Base-by-base conservation (phyloP, 2,797 vertebrate genomes). In the Coilia nasus region DNA sequence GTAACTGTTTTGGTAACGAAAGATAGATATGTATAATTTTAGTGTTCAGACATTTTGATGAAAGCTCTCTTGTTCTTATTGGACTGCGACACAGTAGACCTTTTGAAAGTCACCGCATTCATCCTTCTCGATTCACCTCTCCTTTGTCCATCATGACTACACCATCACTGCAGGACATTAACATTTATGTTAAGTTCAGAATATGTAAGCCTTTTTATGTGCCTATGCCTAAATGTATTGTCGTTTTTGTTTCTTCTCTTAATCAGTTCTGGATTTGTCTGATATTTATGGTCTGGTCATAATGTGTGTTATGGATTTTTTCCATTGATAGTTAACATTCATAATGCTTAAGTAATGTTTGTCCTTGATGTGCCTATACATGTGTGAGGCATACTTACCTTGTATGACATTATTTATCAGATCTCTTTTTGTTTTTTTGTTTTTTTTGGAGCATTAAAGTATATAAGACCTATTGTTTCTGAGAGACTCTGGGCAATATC, bases 291-390 rank as follows among this genome's bases (percentile, higher is more conserved):
- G 11, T 54, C 50, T 2, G 35, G 35, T 41, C 35, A 41, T 54
- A 54, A 54, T 54, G 64, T 54, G 3, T 78, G 71, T 82, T 54
- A 46, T 85, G 25, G 19, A 67, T 25, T 19, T 54, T 50, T n/a
- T 12, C 46, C 54, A 62, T 11, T 84, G 82, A 11, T 28, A 2
- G 71, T 78, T 78, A 41, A 78, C 71, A 78, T 78, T 41, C 35
- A 78, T 71, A 31, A 71, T 71, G 28, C 67, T 35, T 64, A 10
- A 11, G 25, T 71, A 71, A 71, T 71, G 64, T 71, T 71, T 78
- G 17, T 78, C 19, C 35, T 11, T 78, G 23, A 78, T 78, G 71
- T 78, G 71, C 71, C 71, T 78, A 41, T 78, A 6, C 35, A 78
- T 78, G 17, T 21, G 31, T 78, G 64, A 59, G 10, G 6, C 17